These are phyloP conservation scores for Patella caerulea DNA, from an alignment of 2,888 invertebrate species.

Conservation along the genomic window DNA sequence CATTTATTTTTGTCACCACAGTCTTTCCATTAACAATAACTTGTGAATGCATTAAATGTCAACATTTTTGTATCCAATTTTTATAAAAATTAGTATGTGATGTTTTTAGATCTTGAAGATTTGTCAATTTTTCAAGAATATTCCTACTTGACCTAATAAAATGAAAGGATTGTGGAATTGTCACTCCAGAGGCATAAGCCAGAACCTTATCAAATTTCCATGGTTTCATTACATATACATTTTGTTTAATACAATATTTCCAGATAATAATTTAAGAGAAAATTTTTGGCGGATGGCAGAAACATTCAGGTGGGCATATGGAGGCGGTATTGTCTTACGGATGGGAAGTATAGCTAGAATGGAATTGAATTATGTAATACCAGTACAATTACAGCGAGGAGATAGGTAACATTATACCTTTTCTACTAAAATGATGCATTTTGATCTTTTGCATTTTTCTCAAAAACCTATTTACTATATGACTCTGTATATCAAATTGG, in stretches of 20 bases:
- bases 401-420: conserved; percentile 74
- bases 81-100: no score
- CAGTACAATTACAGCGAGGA: conserved; percentile 78
- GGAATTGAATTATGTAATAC: conserved; percentile 94
- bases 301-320: conserved; percentile 79
- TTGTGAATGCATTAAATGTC: no score
- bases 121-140: no score
- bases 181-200: no score
- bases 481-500: no score
- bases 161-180: no score
- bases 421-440: background rate
- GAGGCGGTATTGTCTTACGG: conserved; percentile 87
- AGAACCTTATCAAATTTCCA: background rate
- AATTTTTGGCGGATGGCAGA: conserved; percentile 63
- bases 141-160: no score
- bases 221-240: background rate
- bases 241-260: conserved; percentile 16
- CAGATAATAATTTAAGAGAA: conserved; percentile 48
- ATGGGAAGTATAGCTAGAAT: conserved; percentile 89
- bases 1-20: no score
- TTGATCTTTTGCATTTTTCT: background rate
- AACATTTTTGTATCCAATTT: no score
- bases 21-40: no score
- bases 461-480: background rate
- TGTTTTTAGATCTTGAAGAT: no score